phyloP scores from a whole-genome alignment of 1,140 invertebrate genomes.

The Mya arenaria region DNA sequence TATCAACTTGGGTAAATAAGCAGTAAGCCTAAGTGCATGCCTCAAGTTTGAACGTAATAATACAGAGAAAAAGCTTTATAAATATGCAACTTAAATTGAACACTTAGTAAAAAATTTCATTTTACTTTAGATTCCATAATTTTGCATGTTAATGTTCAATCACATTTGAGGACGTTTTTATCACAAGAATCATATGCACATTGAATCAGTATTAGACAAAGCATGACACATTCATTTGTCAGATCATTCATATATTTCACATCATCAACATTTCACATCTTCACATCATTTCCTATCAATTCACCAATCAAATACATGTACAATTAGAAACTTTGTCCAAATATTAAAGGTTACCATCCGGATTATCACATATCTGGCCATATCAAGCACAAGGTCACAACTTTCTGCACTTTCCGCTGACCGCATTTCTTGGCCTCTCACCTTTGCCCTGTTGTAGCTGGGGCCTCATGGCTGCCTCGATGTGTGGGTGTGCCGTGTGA shows the following conservation, averaged over 20 bases:
- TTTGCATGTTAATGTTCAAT: too few species aligned
- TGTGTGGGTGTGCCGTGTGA: constrained; percentile 9
- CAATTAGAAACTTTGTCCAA: neutral
- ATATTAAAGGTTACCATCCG: constrained; percentile 26
- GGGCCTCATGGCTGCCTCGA: constrained; percentile 25
- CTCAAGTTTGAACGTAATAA: too few species aligned
- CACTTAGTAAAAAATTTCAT: too few species aligned
- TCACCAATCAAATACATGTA: neutral
- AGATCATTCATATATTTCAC: constrained; percentile 3
- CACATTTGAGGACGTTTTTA: too few species aligned
- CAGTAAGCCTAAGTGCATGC: too few species aligned
- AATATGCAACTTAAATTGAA: too few species aligned
- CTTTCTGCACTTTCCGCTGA: constrained; percentile 21
- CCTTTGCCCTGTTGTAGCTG: constrained; percentile 39
- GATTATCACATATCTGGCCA: too few species aligned
- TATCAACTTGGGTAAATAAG: too few species aligned
- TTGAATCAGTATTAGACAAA: constrained; percentile 17
- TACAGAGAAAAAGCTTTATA: too few species aligned
- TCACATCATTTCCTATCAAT: constrained; percentile 29
- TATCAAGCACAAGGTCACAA: constrained; percentile 41
- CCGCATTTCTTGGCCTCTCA: constrained; percentile 32
- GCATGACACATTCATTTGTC: neutral
- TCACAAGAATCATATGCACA: too few species aligned
- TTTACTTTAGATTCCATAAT: too few species aligned
- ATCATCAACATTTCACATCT: neutral